phyloP scores from a whole-genome alignment of 2,888 invertebrate species.

The Osedax fenrisi region DNA sequence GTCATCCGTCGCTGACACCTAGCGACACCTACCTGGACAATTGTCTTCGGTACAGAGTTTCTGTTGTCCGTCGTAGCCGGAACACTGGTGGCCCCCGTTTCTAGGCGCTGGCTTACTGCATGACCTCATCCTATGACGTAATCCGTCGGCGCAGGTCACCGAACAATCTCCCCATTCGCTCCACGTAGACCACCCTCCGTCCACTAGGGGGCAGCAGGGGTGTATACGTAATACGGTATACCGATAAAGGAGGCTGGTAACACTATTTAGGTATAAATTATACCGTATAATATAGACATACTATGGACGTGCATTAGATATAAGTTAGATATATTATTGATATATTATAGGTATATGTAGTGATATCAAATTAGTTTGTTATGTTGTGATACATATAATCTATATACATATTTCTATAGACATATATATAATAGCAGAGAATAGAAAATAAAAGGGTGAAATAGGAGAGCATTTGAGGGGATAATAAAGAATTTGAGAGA shows the following conservation, averaged over 20 bases:
- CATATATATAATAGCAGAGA: too few relatives aligned
- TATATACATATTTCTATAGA: too few relatives aligned
- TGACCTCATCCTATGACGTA: conserved; percentile 38
- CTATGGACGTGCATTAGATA: too few relatives aligned
- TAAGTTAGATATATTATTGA: too few relatives aligned
- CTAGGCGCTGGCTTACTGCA: conserved; percentile 42
- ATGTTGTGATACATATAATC: too few relatives aligned
- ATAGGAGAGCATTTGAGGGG: too few relatives aligned
- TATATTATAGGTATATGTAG: too few relatives aligned
- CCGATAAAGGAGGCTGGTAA: not conserved
- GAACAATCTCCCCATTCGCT: conserved; percentile 42
- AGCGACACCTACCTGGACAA: conserved; percentile 35
- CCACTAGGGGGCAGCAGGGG: conserved; percentile 37
- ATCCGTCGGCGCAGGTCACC: conserved; percentile 44
- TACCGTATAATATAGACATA: too few relatives aligned
- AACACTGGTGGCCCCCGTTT: conserved; percentile 39
- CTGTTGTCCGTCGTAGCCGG: conserved; percentile 37
- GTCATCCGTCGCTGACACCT: conserved; percentile 6
- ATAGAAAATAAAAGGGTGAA: too few relatives aligned
- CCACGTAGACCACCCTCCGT: conserved; percentile 45
- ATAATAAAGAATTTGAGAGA: too few relatives aligned
- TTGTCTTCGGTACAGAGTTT: conserved; percentile 39
- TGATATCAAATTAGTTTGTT: too few relatives aligned
- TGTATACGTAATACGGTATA: not conserved
- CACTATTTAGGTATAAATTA: too few relatives aligned